Conservation (phyloP, 2,113 vertebrate genomes). For the Tamias sibiricus region DNA sequence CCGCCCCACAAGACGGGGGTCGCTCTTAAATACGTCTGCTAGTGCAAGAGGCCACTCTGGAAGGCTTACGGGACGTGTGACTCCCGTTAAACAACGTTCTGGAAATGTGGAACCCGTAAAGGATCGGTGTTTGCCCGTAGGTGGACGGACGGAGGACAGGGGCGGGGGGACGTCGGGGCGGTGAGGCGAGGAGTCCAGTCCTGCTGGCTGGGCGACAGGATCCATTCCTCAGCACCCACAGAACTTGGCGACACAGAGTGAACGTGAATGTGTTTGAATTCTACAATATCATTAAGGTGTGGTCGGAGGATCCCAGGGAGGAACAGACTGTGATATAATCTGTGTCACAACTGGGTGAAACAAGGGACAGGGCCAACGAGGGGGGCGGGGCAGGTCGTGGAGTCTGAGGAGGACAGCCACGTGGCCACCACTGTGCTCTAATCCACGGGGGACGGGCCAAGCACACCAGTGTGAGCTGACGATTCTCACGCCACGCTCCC, state of each 20-base stretch:
- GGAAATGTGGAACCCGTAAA: neutral
- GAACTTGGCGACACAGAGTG: neutral
- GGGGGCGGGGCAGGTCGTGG: neutral
- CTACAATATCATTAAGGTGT: neutral
- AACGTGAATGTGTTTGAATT: neutral
- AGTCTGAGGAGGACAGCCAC: too few species aligned
- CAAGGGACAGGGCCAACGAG: neutral
- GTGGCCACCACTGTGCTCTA: too few species aligned
- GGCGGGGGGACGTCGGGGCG: neutral
- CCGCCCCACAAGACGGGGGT: neutral
- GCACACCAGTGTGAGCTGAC: rapidly evolving
- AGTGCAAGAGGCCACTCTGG: neutral
- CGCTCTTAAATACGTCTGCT: neutral
- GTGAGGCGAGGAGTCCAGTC: too few species aligned
- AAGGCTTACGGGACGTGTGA: neutral
- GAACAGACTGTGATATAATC: neutral
- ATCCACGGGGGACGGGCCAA: neutral
- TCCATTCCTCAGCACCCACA: neutral
- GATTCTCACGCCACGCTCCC: rapidly evolving
- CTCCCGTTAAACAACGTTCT: neutral
- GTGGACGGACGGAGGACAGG: neutral
- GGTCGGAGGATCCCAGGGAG: neutral
- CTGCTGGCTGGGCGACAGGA: too few species aligned
- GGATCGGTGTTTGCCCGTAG: too few species aligned
- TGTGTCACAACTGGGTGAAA: neutral